phyloP scores from a whole-genome alignment of 2,888 invertebrate genomes.

The Leptinotarsa peninsularis region DNA sequence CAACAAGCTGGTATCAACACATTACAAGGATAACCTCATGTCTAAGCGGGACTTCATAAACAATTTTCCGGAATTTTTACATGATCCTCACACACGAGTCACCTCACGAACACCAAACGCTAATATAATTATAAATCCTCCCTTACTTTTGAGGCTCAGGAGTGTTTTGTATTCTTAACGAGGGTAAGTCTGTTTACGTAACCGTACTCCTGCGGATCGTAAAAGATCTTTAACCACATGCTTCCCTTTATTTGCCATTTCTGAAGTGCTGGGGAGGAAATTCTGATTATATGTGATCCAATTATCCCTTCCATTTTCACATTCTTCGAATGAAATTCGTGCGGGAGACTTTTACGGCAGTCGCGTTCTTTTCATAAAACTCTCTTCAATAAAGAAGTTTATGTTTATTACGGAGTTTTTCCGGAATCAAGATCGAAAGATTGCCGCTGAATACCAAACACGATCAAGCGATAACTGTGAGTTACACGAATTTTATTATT shows the following conservation, averaged over 20 bases:
- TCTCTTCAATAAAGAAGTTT: constrained; percentile 1
- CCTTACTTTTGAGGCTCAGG: constrained; percentile 7
- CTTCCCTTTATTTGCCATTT: constrained; percentile 12
- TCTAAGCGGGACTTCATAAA: background rate
- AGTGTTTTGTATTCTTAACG: constrained; percentile 17
- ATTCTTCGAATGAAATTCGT: background rate
- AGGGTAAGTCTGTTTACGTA: constrained; percentile 17
- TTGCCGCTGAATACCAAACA: background rate
- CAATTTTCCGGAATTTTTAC: background rate
- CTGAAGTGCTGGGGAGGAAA: constrained; percentile 15
- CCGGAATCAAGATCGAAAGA: background rate
- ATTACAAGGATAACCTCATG: no score
- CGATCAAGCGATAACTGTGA: background rate
- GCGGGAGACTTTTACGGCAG: background rate
- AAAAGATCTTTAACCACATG: constrained; percentile 20
- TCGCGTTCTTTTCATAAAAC: constrained; percentile 1
- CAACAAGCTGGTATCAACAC: no score
- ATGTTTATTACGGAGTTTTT: constrained; percentile 9
- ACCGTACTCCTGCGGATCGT: constrained; percentile 4
- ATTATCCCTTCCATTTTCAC: constrained; percentile 1
- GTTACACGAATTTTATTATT: background rate
- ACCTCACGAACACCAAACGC: background rate
- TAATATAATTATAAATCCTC: constrained; percentile 13
- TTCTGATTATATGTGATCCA: constrained; percentile 14
- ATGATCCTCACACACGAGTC: background rate